Conservation (phyloP, 2,113 vertebrate species). For the Cheilinus undulatus region DNA sequence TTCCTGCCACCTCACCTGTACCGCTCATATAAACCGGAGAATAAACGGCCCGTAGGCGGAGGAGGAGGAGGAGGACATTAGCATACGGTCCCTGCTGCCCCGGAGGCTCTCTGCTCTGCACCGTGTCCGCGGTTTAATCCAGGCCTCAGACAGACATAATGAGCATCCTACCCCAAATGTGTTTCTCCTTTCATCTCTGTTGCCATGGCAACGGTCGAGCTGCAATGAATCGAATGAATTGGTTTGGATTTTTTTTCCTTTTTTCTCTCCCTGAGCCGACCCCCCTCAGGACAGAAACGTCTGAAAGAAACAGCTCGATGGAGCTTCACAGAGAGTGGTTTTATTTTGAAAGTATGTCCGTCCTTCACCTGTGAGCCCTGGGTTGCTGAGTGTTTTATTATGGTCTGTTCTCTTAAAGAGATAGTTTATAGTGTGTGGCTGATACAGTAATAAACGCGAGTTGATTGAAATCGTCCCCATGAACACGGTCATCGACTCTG, state of each 20-base stretch:
- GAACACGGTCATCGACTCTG: too few species aligned
- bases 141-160: conserved; percentile 49
- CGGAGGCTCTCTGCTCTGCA: neutral
- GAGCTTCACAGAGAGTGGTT: neutral
- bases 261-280: neutral
- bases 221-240: conserved; percentile 15
- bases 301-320: neutral
- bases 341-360: neutral
- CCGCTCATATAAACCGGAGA: neutral
- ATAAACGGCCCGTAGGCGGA: neutral
- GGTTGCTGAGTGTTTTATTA: neutral
- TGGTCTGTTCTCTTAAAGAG: neutral
- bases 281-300: conserved; percentile 2
- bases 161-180: conserved; percentile 43
- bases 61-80: conserved; percentile 23
- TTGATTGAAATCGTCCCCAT: neutral
- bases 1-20: neutral
- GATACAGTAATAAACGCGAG: too few species aligned
- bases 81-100: conserved; percentile 22
- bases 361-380: neutral
- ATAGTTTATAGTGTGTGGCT: too few species aligned
- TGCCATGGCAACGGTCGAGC: conserved; percentile 53
- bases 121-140: conserved; percentile 49
- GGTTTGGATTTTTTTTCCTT: conserved; percentile 4
- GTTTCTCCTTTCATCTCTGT: conserved; percentile 67